Base-by-base conservation (phyloP, 30 jellyfish, hydroid and myxozoan genomes). In the Aurelia sp. region DNA sequence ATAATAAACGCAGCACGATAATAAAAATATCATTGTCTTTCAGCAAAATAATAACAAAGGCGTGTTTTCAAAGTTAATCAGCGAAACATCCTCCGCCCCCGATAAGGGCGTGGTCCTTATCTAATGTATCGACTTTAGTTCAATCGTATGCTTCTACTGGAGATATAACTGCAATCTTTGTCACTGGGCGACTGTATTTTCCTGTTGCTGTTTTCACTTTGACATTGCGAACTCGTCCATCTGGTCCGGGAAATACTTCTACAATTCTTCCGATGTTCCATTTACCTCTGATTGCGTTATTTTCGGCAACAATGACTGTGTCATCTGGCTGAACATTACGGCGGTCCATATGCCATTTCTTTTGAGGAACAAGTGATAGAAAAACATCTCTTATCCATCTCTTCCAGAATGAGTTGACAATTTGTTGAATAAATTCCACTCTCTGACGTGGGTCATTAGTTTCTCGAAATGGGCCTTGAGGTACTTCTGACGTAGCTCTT, bases 381-480 rank as follows among this genome's bases (percentile, higher is more conserved):
- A 91, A 27, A 27, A 27, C 33, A 27, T 27, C 33, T 27, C 33
- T 27, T 27, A 27, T 27, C 95, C 96, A 78, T 78, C 91, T 63
- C 59, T 52, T 85, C 93, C 80, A 84, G 81, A 76, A 85, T 63
- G 84, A 67, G 10, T 85, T 62, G 57, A 91, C 95, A 41, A 91
- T 72, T 82, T 47, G 44, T 74, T 91, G 93, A 47, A 79, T 62
- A 63, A 91, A 85, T 74, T 91, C 91, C 3, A 85, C 88, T 64
- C 92, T 24, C 15, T 91, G 96, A 41, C 85, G 81, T 62, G 84
- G 85, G 66, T 59, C 72, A 17, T 38, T 58, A 13, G 91, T 78
- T 52, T 91, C 96, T 71, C 38, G 74, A 65, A 84, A 91, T 72
- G 96, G 96, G 63, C 98, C 98, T 78, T 86, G 85, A 10, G 94